Conservation (phyloP, 2,113 vertebrate species). For the Anoplopoma fimbria region DNA sequence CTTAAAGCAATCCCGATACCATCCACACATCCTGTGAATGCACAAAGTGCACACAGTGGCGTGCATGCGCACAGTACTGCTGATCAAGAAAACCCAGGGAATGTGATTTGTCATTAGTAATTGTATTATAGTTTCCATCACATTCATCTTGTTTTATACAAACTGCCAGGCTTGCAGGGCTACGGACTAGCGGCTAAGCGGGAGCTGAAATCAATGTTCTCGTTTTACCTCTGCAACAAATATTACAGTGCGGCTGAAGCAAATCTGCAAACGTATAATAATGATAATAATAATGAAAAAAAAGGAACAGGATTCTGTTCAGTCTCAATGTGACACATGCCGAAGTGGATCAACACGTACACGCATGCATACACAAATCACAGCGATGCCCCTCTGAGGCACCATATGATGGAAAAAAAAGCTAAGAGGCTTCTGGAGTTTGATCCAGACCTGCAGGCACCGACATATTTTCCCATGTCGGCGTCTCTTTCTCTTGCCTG, state of each 20-base stretch:
- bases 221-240: slow-evolving; percentile 55
- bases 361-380: not conserved
- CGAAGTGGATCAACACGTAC: not conserved
- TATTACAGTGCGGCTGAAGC: slow-evolving; percentile 13
- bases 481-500: slow-evolving; percentile 5
- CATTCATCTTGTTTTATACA: slow-evolving; percentile 70
- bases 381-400: slow-evolving; percentile 31
- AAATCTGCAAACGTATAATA: slow-evolving; percentile 19
- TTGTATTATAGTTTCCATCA: slow-evolving; percentile 72
- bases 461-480: slow-evolving; percentile 50
- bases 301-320: slow-evolving; percentile 7
- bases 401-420: slow-evolving; percentile 74
- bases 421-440: slow-evolving; percentile 62
- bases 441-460: slow-evolving; percentile 53
- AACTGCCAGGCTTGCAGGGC: slow-evolving; percentile 67
- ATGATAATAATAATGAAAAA: slow-evolving; percentile 18
- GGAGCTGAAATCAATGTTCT: slow-evolving; percentile 68
- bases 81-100: slow-evolving; percentile 59
- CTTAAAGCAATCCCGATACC: slow-evolving; percentile 47
- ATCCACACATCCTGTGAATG: slow-evolving; percentile 33
- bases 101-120: slow-evolving; percentile 73
- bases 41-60: no score
- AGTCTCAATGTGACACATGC: not conserved
- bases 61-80: slow-evolving; percentile 22
- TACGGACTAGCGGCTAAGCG: slow-evolving; percentile 51